Percentiles rank a stretch among this genome's conserved stretches.
These are phyloP conservation scores for Riptortus pedestris DNA, from an alignment of 1,140 invertebrate species.

Conservation along the genomic window DNA sequence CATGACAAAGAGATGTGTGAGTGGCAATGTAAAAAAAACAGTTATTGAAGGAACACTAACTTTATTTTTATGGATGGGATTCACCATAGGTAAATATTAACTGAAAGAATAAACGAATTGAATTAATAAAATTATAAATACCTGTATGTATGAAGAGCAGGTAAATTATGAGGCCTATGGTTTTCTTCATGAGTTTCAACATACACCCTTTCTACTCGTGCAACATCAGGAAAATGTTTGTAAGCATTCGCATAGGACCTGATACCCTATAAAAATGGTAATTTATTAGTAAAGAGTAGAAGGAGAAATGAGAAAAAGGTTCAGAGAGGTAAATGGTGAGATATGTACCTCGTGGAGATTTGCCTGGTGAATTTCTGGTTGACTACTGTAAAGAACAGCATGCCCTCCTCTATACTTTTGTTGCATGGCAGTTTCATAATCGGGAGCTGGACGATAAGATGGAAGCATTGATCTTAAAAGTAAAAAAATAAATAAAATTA, in stretches of 20 bases:
- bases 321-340: neutral
- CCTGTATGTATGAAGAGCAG: constrained; percentile 32
- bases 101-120: too few species aligned
- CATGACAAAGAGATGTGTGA: too few species aligned
- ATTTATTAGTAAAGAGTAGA: neutral
- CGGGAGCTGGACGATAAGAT: constrained; percentile 80
- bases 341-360: constrained; percentile 34
- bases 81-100: too few species aligned
- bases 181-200: constrained; percentile 28
- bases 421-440: constrained; percentile 87
- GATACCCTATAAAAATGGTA: constrained; percentile 22
- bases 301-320: neutral
- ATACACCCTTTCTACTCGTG: constrained; percentile 32
- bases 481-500: constrained; percentile 10
- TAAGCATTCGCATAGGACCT: constrained; percentile 29
- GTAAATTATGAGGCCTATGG: constrained; percentile 25
- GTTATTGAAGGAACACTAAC: too few species aligned
- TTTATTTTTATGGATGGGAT: too few species aligned
- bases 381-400: constrained; percentile 46
- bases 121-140: too few species aligned
- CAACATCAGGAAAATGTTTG: constrained; percentile 35
- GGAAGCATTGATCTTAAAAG: constrained; percentile 57
- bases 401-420: constrained; percentile 43
- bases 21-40: too few species aligned
- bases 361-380: constrained; percentile 50